Conservation (phyloP, 1,140 invertebrate species). For the Zaprionus ghesquierei region DNA sequence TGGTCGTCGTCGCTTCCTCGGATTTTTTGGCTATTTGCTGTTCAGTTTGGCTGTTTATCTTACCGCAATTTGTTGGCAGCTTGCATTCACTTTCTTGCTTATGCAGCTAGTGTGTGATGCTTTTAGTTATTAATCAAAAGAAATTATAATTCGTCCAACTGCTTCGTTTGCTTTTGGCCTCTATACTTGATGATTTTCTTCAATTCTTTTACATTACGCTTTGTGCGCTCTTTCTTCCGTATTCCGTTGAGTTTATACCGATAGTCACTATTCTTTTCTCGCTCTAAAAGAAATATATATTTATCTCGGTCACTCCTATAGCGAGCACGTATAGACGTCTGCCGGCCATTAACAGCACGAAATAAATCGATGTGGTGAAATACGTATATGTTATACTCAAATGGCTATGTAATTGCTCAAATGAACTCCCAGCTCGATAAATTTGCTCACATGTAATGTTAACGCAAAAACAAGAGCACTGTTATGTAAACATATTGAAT, state of each 20-base stretch:
- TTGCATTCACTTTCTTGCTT: constrained; percentile 48
- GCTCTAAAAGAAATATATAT: constrained; percentile 18
- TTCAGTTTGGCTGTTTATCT: constrained; percentile 47
- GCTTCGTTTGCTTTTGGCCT: constrained; percentile 71
- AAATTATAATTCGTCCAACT: constrained; percentile 58
- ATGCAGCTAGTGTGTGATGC: constrained; percentile 39
- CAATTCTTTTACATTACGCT: constrained; percentile 75
- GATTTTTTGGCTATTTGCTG: constrained; percentile 53
- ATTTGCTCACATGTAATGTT: background rate
- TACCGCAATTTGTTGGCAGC: constrained; percentile 60
- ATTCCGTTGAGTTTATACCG: constrained; percentile 66
- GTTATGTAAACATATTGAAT: constrained; percentile 1
- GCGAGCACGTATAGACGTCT: background rate
- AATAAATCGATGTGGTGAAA: constrained; percentile 25
- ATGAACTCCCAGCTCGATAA: constrained; percentile 17
- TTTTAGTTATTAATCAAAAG: constrained; percentile 52
- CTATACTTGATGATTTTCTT: constrained; percentile 80
- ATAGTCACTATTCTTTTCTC: constrained; percentile 34
- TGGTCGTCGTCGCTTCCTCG: constrained; percentile 60
- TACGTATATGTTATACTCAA: constrained; percentile 23
- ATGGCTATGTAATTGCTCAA: constrained; percentile 16
- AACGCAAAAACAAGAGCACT: background rate
- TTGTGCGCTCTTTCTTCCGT: constrained; percentile 71
- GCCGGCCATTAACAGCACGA: constrained; percentile 23
- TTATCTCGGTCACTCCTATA: constrained; percentile 24